A percentile compares a stretch with the other conserved stretches of the same genome.
phyloP scores from a whole-genome alignment of 2,113 vertebrate species.

The Centropus unirufus region DNA sequence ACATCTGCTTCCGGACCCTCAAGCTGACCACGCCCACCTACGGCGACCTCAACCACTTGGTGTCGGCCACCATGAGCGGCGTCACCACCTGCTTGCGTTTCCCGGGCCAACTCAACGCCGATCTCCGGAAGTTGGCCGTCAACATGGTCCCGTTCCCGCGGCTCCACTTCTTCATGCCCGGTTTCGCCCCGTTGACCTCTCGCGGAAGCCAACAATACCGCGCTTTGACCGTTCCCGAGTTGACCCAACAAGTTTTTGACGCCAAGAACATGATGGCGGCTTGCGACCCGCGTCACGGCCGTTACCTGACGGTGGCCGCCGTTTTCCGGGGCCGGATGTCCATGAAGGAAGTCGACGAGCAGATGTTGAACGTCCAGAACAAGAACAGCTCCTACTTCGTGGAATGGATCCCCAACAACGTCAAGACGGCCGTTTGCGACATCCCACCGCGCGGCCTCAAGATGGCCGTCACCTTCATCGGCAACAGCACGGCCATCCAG shows the following conservation, averaged over 20 bases:
- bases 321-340: too few species aligned
- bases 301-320: too few species aligned
- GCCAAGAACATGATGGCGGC: too few species aligned
- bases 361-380: constrained; percentile 77
- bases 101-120: constrained; percentile 76
- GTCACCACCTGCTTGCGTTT: constrained; percentile 78
- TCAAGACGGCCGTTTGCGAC: constrained; percentile 94
- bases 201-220: too few species aligned
- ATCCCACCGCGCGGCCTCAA: constrained; percentile 93
- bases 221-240: too few species aligned
- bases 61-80: constrained; percentile 77
- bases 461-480: constrained; percentile 94
- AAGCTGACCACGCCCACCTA: constrained; percentile 77
- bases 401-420: constrained; percentile 98
- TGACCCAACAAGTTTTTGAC: too few species aligned
- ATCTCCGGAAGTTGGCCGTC: constrained; percentile 76
- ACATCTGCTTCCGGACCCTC: constrained; percentile 79
- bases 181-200: neutral
- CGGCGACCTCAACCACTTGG: constrained; percentile 77
- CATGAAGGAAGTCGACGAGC: too few species aligned
- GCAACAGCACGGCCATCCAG: constrained; percentile 96
- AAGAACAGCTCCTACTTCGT: constrained; percentile 98
- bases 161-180: neutral
- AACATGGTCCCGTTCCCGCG: constrained; percentile 61
- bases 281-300: too few species aligned